A percentile compares a stretch with the other conserved stretches of the same genome.
phyloP scores from a whole-genome alignment of 2,888 invertebrate genomes.

The Petrolisthes cinctipes region DNA sequence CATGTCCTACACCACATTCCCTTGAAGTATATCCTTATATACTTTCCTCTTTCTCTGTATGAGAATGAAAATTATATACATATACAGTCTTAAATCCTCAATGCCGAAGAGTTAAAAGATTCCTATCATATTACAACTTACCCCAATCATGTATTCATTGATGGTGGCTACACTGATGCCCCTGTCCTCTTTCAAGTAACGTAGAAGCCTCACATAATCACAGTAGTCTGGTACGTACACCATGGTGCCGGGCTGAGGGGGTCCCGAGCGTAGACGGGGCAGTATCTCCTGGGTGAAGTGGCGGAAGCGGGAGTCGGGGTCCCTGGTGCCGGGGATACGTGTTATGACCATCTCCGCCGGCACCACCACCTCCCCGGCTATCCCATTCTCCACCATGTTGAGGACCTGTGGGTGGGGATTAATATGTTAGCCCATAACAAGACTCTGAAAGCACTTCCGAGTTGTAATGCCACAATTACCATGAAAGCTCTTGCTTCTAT shows the following conservation, averaged over 20 bases:
- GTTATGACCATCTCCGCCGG: constrained; percentile 82
- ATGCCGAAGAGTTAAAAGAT: too few relatives aligned
- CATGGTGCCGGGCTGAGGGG: constrained; percentile 71
- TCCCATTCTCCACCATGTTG: constrained; percentile 34
- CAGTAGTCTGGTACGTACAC: constrained; percentile 61
- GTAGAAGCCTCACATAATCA: constrained; percentile 56
- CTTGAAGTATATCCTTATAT: too few relatives aligned
- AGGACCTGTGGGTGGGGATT: constrained; percentile 26
- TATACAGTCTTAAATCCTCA: too few relatives aligned
- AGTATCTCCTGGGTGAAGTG: constrained; percentile 85
- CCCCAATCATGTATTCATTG: constrained; percentile 61
- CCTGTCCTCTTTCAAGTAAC: constrained; percentile 52
- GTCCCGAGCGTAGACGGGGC: constrained; percentile 81
- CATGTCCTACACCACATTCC: too few relatives aligned
- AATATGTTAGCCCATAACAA: not conserved
- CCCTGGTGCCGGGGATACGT: constrained; percentile 75
- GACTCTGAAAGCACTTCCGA: too few relatives aligned
- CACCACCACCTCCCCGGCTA: constrained; percentile 69
- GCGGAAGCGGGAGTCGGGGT: constrained; percentile 85
- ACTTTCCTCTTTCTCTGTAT: too few relatives aligned
- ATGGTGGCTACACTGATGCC: constrained; percentile 53
- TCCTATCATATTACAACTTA: constrained; percentile 13
- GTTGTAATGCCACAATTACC: too few relatives aligned
- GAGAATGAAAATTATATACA: too few relatives aligned
- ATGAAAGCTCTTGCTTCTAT: not conserved